Percentiles rank a stretch among this genome's conserved stretches.
phyloP scores from a whole-genome alignment of 2,113 vertebrate species.

The Phylloscopus trochilus region DNA sequence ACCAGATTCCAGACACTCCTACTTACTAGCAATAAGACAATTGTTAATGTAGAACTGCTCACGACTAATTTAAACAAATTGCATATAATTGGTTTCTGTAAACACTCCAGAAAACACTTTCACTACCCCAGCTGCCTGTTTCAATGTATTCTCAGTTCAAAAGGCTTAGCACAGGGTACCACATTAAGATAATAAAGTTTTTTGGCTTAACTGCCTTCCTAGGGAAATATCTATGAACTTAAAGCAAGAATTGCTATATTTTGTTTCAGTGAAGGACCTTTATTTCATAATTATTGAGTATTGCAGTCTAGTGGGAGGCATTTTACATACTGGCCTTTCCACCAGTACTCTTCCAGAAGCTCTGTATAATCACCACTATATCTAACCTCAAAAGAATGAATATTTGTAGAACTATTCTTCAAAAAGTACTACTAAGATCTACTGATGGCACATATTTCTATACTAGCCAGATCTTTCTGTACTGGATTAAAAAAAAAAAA shows the following conservation, averaged over 20 bases:
- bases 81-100: background rate
- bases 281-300: background rate
- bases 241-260: background rate
- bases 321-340: background rate
- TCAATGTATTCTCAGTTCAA: background rate
- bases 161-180: background rate
- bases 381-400: background rate
- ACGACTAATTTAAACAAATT: constrained; percentile 19
- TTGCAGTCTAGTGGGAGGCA: background rate
- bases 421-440: background rate
- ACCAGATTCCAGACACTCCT: background rate
- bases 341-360: background rate
- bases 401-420: background rate
- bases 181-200: fast-evolving
- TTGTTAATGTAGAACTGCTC: background rate
- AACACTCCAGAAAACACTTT: background rate
- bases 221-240: background rate
- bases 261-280: background rate
- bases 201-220: background rate
- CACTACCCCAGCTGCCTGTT: background rate
- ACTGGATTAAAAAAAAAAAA: background rate
- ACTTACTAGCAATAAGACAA: background rate
- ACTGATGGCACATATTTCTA: background rate
- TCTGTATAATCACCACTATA: background rate
- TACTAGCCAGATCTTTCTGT: background rate